Percentiles rank a stretch among this genome's conserved stretches.
phyloP scores from a whole-genome alignment of 2,888 invertebrate species.

The Lissocephala sabroskyi region DNA sequence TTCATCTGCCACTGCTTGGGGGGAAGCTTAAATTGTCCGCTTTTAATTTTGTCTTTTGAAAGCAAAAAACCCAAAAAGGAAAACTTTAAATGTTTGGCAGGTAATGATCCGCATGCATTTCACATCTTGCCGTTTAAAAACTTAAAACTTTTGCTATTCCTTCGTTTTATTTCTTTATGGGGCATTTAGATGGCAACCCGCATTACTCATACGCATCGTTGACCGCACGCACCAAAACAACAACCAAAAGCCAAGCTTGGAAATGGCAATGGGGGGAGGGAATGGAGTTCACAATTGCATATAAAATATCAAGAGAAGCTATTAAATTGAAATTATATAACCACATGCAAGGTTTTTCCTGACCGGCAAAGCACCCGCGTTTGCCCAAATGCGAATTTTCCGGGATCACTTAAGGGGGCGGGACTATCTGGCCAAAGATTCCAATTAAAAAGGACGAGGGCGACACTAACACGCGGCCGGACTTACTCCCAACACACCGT shows the following conservation, averaged over 20 bases:
- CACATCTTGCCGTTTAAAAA: too few relatives aligned
- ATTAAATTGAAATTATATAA: slow-evolving; percentile 61
- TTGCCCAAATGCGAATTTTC: too few relatives aligned
- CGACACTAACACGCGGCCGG: too few relatives aligned
- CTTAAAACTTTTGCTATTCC: too few relatives aligned
- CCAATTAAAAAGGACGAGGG: too few relatives aligned
- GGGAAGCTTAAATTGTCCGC: slow-evolving; percentile 21
- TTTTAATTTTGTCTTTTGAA: slow-evolving; percentile 23
- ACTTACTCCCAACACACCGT: too few relatives aligned
- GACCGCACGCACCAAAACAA: slow-evolving; percentile 28
- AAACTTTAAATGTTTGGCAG: background rate
- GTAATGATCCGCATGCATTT: background rate
- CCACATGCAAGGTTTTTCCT: slow-evolving; percentile 41
- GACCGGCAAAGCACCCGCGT: too few relatives aligned
- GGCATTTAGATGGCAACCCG: slow-evolving; percentile 33
- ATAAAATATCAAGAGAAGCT: slow-evolving; percentile 43
- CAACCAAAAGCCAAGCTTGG: slow-evolving; percentile 36
- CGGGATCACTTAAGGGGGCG: too few relatives aligned
- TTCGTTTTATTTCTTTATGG: too few relatives aligned
- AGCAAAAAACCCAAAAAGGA: too few relatives aligned
- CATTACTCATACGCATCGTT: slow-evolving; percentile 55
- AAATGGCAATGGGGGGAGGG: slow-evolving; percentile 56
- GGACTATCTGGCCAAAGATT: too few relatives aligned
- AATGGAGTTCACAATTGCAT: slow-evolving; percentile 23
- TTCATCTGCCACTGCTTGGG: background rate